Percentiles rank a stretch among this genome's conserved stretches.
Conservation (phyloP, 2,888 invertebrate species). For the Polia nebulosa region DNA sequence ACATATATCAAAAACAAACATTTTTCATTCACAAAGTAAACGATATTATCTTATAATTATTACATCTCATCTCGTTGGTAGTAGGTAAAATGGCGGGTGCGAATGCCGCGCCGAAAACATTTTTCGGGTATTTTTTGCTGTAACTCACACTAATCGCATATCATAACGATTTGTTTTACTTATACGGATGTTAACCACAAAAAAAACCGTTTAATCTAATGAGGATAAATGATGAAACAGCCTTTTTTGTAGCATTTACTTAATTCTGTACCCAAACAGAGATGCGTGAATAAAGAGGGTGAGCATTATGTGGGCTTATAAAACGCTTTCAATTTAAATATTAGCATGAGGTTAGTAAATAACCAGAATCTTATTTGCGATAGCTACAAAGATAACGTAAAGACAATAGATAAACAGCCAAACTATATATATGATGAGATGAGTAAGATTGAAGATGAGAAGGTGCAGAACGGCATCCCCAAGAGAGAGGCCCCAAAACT, state of each 20-base stretch:
- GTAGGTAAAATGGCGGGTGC: conserved; percentile 49
- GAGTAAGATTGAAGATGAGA: no score
- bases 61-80: conserved; percentile 51
- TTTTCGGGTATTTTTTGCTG: conserved; percentile 51
- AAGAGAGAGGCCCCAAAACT: no score
- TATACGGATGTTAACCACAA: conserved; percentile 45
- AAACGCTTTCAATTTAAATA: conserved; percentile 1
- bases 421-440: neutral
- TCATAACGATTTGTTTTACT: conserved; percentile 62
- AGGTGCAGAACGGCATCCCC: no score
- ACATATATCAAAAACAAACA: neutral
- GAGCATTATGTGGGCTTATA: conserved; percentile 19
- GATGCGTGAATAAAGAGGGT: conserved; percentile 25
- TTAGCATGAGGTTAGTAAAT: neutral
- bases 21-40: conserved; percentile 30
- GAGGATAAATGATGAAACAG: conserved; percentile 44
- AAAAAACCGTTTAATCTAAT: conserved; percentile 54
- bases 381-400: neutral
- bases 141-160: conserved; percentile 53
- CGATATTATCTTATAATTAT: conserved; percentile 50
- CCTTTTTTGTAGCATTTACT: conserved; percentile 41
- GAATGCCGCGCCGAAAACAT: conserved; percentile 51
- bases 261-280: conserved; percentile 11
- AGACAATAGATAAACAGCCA: no score
- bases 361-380: neutral